Evolutionary conservation across 2,113 vertebrate species (phyloP), one percentile per base, ranked within the genome.

Genomic region (Tragelaphus scriptus): DNA sequence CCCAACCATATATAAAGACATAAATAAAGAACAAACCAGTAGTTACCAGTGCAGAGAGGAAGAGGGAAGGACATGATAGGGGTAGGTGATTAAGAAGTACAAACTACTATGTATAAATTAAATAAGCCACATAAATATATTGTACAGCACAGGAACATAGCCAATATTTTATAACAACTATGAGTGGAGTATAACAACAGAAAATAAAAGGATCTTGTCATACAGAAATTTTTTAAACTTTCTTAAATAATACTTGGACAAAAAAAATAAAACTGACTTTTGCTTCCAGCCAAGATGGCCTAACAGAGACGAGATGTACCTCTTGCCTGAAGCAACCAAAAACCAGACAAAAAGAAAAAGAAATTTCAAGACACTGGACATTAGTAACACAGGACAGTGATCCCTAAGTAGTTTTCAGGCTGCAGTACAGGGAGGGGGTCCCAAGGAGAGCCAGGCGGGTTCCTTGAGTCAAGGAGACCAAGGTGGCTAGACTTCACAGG

Each of bases 131-230:
- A 81, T 32, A 30, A 30, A 82, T 53, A 82, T n/a, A 53, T 82
- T n/a, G 10, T n/a, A 13, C 30, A n/a, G 80, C 17, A 82, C 30
- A 53, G 49, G 19, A 82, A 82, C 28, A 53, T 13, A n/a, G 80
- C 79, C 80, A 53, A 82, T 82, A 82, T 82, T 82, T 82, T 53
- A 82, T 21, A 82, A 53, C 12, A 81, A 82, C 47, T 53, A 23
- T 53, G 30, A 53, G 32, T 82, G 30, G 17, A 53, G 49, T 53
- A n/a, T 82, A 82, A 23, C 80, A 87, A 49, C 19, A 92, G 44
- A 56, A 94, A 91, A 86, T n/a, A 61, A 87, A 96, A 91, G 26
- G 28, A 40, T 36, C 10, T 36, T 68, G 9, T 58, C 56, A 7
- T 49, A 40, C 51, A 79, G 19, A 79, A 80, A 65, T 19, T 75